Conservation (phyloP, 2,888 invertebrate species). For the Drosophila neotestacea region DNA sequence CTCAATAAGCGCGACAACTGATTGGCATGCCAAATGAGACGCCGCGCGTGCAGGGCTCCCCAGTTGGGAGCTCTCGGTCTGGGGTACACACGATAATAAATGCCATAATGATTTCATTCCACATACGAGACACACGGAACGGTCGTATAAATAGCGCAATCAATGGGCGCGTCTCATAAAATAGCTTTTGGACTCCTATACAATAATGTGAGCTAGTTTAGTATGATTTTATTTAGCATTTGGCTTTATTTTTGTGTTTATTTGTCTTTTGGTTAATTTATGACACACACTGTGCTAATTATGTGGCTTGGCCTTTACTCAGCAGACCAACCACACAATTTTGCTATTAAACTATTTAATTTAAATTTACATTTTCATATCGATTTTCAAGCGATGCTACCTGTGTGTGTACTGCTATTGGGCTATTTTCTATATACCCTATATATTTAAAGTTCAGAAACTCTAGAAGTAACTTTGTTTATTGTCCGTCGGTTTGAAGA, state of each 20-base stretch:
- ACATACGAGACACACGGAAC: slow-evolving; percentile 19
- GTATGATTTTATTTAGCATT: slow-evolving; percentile 12
- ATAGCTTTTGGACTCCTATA: slow-evolving; percentile 25
- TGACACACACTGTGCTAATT: slow-evolving; percentile 43
- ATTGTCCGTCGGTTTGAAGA: background rate
- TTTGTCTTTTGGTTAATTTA: slow-evolving; percentile 40
- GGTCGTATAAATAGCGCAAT: slow-evolving; percentile 39
- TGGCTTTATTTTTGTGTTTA: slow-evolving; percentile 16
- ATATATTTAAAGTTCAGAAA: background rate
- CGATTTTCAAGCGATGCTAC: slow-evolving; percentile 20
- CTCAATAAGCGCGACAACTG: slow-evolving; percentile 68
- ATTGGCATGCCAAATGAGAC: slow-evolving; percentile 74
- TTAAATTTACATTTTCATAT: slow-evolving; percentile 48
- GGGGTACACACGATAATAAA: slow-evolving; percentile 48
- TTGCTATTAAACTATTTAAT: slow-evolving; percentile 28
- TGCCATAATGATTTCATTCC: slow-evolving; percentile 59
- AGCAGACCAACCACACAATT: slow-evolving; percentile 13
- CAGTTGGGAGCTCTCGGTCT: slow-evolving; percentile 19
- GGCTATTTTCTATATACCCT: slow-evolving; percentile 3
- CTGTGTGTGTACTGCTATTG: background rate
- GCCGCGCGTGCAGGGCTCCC: slow-evolving; percentile 44
- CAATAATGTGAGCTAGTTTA: slow-evolving; percentile 32
- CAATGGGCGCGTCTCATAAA: slow-evolving; percentile 41
- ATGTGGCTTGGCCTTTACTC: slow-evolving; percentile 25
- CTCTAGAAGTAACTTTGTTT: background rate